Evolutionary conservation across 2,113 vertebrate species (phyloP), one percentile per base, ranked within the genome.

Genomic region (Puma concolor): DNA sequence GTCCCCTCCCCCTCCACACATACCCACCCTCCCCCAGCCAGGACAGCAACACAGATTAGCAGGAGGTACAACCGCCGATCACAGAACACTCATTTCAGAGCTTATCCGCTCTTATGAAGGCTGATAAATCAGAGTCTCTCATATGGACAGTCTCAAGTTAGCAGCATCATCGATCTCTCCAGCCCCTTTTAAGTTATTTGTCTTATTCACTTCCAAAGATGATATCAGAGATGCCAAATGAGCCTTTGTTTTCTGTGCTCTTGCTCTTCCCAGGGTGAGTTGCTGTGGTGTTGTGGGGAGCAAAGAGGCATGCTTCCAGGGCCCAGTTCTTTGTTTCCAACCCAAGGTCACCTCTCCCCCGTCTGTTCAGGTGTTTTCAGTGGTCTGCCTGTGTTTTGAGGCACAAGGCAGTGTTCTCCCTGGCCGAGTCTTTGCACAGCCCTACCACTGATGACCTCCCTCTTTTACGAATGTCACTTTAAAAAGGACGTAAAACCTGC

Each of bases 191-290:
- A 97, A 96, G 97, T 97, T 97, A 97, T 98, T 98, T 98, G 97
- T 98, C 98, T 98, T 97, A 94, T 98, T 98, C 98, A 87, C 95
- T 96, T 97, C 93, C 97, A 98, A 96, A 97, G 97, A 97, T 97
- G 94, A 72, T 98, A 98, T 98, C 98, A 97, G 97, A 97, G 96
- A 98, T 97, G 97, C 96, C 98, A 97, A 98, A 98, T 96, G 97
- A 97, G 97, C 76, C 97, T 98, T 98, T 98, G 97, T 98, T 98
- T 98, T 94, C 89, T 60, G 72, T 0, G 44, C 38, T 54, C 87
- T 48, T 44, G 81, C 13, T 91, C 96, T 92, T 97, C 95, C 71
- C 69, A 52, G 95, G 84, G 92, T 76, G 97, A 90, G 95, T 4
- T 33, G 95, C 84, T 76, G 63, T 82, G 88, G 88, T 83, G 92